A percentile compares a stretch with the other conserved stretches of the same genome.
Conservation (phyloP, 2,797 vertebrate genomes). For the Vultur gryphus region DNA sequence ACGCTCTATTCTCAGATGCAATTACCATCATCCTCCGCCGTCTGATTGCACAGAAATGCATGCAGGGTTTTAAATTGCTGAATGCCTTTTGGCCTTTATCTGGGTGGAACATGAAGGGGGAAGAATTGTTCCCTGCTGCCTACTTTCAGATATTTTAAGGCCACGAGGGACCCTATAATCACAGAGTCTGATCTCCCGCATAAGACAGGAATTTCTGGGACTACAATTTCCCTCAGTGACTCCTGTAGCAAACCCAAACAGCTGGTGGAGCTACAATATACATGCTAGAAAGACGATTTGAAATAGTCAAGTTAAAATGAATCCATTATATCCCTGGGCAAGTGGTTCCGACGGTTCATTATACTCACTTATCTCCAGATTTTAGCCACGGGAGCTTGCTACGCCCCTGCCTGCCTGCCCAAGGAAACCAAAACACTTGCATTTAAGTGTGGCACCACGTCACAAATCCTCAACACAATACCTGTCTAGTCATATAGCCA, state of each 20-base stretch:
- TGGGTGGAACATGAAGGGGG: not conserved
- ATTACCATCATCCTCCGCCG: not conserved
- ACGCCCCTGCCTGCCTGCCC: not conserved
- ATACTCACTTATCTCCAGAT: not conserved
- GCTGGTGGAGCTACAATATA: not conserved
- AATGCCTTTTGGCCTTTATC: not conserved
- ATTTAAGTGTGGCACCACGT: not conserved
- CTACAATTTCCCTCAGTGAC: not conserved
- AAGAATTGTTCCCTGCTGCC: not conserved
- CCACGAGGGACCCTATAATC: not conserved
- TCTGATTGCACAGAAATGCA: rapidly evolving
- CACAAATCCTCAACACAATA: not conserved
- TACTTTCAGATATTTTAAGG: not conserved
- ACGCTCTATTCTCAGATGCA: not conserved
- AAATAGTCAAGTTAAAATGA: rapidly evolving
- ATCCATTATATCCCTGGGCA: not conserved
- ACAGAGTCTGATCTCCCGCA: not conserved
- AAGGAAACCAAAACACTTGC: not conserved
- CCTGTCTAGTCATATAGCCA: rapidly evolving
- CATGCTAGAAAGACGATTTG: rapidly evolving
- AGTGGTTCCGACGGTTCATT: not conserved
- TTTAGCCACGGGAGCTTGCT: not conserved
- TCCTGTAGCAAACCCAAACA: not conserved
- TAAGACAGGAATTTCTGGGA: not conserved
- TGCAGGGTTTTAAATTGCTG: rapidly evolving